Base-by-base conservation (phyloP, 2,113 vertebrate species). In the Scatophagus argus region DNA sequence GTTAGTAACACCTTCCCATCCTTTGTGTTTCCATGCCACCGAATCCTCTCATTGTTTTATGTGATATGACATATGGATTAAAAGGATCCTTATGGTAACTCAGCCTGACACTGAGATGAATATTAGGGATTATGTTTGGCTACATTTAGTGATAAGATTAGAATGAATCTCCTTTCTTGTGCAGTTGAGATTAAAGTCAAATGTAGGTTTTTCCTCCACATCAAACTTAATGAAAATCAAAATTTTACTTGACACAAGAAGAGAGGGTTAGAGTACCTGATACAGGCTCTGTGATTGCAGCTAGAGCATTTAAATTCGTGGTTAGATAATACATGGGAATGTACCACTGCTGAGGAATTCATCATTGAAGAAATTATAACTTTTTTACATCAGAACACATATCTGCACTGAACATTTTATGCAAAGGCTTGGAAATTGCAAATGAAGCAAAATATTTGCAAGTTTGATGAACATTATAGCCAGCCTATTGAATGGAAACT, bases 71-170 rank as follows among this genome's bases (percentile, higher is more conserved):
- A 84, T 78, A 58, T 79, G 88, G 91, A 86, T 89, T 90, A 92
- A 85, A 76, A 59, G 72, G 76, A 86, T 83, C 80, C 86, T 76
- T 82, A 29, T 64, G 55, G 71, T 67, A 70, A 66, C 79, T 90
- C 82, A 82, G 76, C 68, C 62, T 92, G 92, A 93, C 89, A 88
- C 70, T 81, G 78, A 89, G 86, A 84, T 89, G 81, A 91, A 90
- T 88, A 87, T 87, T 71, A 81, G 56, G 87, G 90, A 93, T 93
- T 92, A 89, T 64, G 88, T 88, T 92, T 77, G 34, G 80, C 79
- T 79, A 87, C 86, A 74, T 92, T 80, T 88, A 86, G 87, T 90
- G 89, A 92, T 95, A 83, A 89, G 90, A 94, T 93, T 95, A 93
- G 81, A 71, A 80, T 32, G 73, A 81, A 79, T 79, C 78, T 81